Conservation (phyloP, 2,888 invertebrate species). For the Synanthedon tipuliformis region DNA sequence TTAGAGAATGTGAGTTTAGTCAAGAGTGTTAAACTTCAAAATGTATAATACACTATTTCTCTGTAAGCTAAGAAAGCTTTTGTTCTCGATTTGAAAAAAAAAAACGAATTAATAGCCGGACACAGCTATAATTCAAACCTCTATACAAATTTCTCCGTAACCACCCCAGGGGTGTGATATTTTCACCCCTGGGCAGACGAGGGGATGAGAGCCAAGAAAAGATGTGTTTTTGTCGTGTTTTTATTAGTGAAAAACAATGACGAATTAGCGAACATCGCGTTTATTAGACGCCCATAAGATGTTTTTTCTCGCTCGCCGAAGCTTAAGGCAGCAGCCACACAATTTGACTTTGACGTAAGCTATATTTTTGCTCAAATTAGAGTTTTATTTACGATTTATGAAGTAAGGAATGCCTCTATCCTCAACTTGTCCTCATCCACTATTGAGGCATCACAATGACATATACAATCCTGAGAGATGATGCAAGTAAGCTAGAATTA, state of each 20-base stretch:
- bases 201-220: slow-evolving; percentile 12
- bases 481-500: too few species aligned
- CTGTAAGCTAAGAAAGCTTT: too few species aligned
- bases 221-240: slow-evolving; percentile 57
- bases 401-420: slow-evolving; percentile 10
- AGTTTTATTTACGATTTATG: too few species aligned
- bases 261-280: slow-evolving; percentile 54
- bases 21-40: too few species aligned
- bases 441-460: too few species aligned
- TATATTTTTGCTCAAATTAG: too few species aligned
- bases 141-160: not conserved
- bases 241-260: slow-evolving; percentile 63
- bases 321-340: too few species aligned
- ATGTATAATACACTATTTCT: too few species aligned
- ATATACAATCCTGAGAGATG: too few species aligned
- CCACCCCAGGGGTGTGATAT: slow-evolving; percentile 4
- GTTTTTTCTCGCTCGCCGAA: slow-evolving; percentile 17
- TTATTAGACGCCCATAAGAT: slow-evolving; percentile 41
- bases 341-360: too few species aligned
- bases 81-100: not conserved
- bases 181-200: slow-evolving; percentile 2
- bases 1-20: too few species aligned
- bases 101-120: not conserved
- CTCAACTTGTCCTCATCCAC: too few species aligned
- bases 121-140: not conserved